Evolutionary conservation across 2,113 vertebrate species (phyloP).

Genomic region (Struthio camelus): DNA sequence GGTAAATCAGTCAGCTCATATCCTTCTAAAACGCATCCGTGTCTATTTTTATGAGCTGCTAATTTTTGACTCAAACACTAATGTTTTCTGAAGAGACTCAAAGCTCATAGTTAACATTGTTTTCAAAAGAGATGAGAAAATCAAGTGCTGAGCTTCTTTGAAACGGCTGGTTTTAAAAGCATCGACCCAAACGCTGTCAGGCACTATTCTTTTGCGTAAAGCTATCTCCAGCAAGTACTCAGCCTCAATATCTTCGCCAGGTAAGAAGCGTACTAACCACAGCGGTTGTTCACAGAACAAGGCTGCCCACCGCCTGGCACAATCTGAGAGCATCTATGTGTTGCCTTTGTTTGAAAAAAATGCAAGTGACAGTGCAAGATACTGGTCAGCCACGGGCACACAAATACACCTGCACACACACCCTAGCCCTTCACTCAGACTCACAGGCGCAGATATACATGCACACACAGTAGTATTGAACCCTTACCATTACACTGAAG

Average conservation of each 20-base stretch:
- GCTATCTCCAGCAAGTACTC: accelerated
- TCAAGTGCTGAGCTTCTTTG: background rate
- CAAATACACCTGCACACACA: accelerated
- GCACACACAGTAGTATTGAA: background rate
- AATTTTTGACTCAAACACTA: accelerated
- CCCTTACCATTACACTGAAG: accelerated
- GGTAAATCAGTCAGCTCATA: background rate
- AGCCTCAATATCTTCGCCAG: accelerated
- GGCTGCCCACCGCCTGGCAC: background rate
- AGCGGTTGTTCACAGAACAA: too few relatives aligned
- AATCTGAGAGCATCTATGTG: accelerated
- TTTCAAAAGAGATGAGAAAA: background rate
- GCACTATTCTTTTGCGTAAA: accelerated
- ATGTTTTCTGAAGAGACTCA: background rate
- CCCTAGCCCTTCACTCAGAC: background rate
- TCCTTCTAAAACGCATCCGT: background rate
- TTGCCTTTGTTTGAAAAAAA: background rate
- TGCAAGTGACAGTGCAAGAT: background rate
- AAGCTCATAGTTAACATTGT: background rate
- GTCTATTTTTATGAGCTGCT: background rate
- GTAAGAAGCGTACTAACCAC: accelerated
- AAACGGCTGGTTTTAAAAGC: background rate
- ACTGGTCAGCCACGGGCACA: accelerated
- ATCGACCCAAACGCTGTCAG: too few relatives aligned
- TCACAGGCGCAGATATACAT: accelerated